Evolutionary conservation across 2,797 vertebrate genomes (phyloP), one percentile per base, ranked within the genome.

Genomic region (Miichthys miiuy): DNA sequence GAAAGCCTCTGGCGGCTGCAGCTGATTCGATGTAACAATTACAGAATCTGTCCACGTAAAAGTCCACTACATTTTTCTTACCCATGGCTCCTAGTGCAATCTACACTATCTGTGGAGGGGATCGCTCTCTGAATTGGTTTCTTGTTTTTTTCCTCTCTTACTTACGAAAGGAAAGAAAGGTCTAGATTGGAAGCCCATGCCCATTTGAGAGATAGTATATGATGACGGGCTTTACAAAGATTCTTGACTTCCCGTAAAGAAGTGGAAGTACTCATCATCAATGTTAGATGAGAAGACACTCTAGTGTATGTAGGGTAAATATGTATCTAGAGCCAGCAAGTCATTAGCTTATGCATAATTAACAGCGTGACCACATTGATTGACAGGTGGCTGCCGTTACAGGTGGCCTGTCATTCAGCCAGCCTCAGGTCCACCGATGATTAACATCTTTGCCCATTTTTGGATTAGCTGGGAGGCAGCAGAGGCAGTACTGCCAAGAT

Each of bases 21-120:
- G 79, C 81, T 82, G 72, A 87, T 75, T 75, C 65, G 44, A 76
- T 76, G 60, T 52, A 71, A 74, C 76, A 81, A 85, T 81, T 82
- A 89, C 64, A 51, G 68, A 90, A 82, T 87, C 75, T 77, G 72
- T 79, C 54, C 71, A 70, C 72, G 25, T 54, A 72, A 77, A 77
- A 81, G 72, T 83, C 79, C 47, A 62, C 63, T 83, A 72, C 73
- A 67, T 82, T 38, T 75, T 77, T 72, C 73, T 76, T 64, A 83
- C 56, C 80, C 64, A 54, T 44, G 7, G 60, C 77, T 75, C 69
- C 63, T 10, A 61, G 68, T 44, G 68, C 75, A 38, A 38, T 38
- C 34, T 38, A 80, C 68, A 70, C 58, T 72, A 76, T 72, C 74
- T 62, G 52, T 66, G 38, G 70, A 56, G 52, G 41, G 34, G 13